Evolutionary conservation across 2,797 vertebrate species (phyloP).

Genomic region (Kryptopterus vitreolus): DNA sequence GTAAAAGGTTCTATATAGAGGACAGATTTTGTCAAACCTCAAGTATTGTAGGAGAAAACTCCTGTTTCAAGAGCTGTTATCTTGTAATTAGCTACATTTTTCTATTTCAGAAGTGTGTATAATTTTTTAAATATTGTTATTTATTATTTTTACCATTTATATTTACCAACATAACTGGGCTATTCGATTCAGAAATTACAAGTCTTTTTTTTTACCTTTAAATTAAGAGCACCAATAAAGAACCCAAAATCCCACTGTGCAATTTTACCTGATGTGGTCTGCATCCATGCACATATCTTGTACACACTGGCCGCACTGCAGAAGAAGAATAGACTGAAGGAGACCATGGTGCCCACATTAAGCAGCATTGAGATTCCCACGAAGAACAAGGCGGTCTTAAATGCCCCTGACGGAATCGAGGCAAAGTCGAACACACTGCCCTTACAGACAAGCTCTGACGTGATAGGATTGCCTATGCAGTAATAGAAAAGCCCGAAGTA

Average conservation of each 20-base stretch:
- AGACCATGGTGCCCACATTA: slow-evolving; percentile 88
- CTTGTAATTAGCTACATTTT: no score
- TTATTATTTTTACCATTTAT: no score
- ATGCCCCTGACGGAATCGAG: slow-evolving; percentile 92
- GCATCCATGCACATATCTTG: slow-evolving; percentile 96
- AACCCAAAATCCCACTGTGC: neutral
- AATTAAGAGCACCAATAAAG: neutral
- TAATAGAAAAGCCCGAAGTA: slow-evolving; percentile 97
- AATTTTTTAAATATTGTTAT: no score
- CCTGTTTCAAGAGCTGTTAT: no score
- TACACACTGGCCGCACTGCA: slow-evolving; percentile 91
- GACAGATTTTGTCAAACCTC: no score
- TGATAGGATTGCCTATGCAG: slow-evolving; percentile 94
- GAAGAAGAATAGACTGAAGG: slow-evolving; percentile 92
- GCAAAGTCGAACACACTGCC: slow-evolving; percentile 87
- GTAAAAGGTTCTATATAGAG: no score
- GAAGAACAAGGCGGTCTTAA: slow-evolving; percentile 96
- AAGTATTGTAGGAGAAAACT: no score
- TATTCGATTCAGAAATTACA: neutral
- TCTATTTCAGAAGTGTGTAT: no score
- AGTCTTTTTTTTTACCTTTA: neutral
- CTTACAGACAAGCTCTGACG: slow-evolving; percentile 90
- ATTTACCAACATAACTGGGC: no score
- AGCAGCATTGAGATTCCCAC: slow-evolving; percentile 91
- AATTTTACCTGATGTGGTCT: slow-evolving; percentile 86